phyloP scores from a whole-genome alignment of 92 coral and sea anemone genomes.

The Palythoa caribaeorum region DNA sequence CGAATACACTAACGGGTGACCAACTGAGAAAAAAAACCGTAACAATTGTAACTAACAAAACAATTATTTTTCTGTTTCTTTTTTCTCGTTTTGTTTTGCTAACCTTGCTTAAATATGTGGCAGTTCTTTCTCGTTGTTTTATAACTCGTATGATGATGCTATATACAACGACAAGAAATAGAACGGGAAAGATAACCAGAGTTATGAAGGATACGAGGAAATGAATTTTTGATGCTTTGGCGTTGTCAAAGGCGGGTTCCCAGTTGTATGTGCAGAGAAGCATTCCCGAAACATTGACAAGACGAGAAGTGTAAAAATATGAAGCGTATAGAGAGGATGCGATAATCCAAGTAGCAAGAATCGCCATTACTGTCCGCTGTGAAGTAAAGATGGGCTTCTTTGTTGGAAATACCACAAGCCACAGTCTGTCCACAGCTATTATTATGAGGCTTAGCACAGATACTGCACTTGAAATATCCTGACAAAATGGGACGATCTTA shows the following conservation, averaged over 20 bases:
- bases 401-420: conserved; percentile 17
- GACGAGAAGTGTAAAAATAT: conserved; percentile 39
- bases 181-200: neutral
- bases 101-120: conserved; percentile 1
- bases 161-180: neutral
- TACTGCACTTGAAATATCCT: conserved; percentile 41
- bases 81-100: conserved; percentile 20
- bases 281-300: neutral
- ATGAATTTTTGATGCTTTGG: conserved; percentile 23
- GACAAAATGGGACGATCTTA: conserved; percentile 29
- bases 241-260: conserved; percentile 37
- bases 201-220: conserved; percentile 10
- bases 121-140: neutral
- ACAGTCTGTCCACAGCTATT: conserved; percentile 25
- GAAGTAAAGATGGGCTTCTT: conserved; percentile 8
- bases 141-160: conserved; percentile 7
- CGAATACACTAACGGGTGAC: conserved; percentile 28
- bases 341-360: conserved; percentile 22
- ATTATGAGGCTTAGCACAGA: conserved; percentile 35
- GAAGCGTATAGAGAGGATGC: conserved; percentile 29
- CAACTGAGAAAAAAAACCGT: conserved; percentile 32
- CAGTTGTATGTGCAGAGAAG: conserved; percentile 10
- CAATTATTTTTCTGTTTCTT: conserved; percentile 23
- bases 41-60: conserved; percentile 1
- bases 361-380: neutral